Evolutionary conservation across 2,888 invertebrate species (phyloP), one percentile per base, ranked within the genome.

Genomic region (Eupithecia inturbata): DNA sequence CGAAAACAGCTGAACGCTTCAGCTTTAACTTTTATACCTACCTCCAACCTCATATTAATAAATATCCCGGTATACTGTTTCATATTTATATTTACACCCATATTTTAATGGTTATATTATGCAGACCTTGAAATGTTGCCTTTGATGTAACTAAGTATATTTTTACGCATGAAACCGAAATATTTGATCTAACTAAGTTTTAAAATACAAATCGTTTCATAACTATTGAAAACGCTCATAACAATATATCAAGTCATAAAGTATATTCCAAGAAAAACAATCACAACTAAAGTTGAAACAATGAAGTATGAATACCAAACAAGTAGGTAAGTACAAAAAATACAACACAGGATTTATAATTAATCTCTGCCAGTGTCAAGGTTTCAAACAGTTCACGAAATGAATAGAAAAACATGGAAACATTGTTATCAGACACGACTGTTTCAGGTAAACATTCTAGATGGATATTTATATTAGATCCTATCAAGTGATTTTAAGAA

Each of bases 341-440:
- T n/a, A n/a, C 63, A 71, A 49, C 74, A 76, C 70, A 60, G 75
- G 63, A 78, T 79, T 76, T 77, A 76, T 74, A 79, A 78, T 79
- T 76, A 79, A 68, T 80, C 72, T 78, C 78, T 77, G 70, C 76
- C 79, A 79, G 77, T 78, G 80, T 77, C 80, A 78, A 80, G 78
- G 78, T 53, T 60, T 62, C 28, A 41, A 67, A 63, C 60, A 71
- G 62, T 72, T 68, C 66, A 68, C 64, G 73, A 53, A 76, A 73
- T 70, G 70, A 71, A 72, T 68, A 70, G 28, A 33, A 39, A n/a
- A 62, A 62, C 1, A 19, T 31, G 33, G 33, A 62, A 62, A 62
- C 2, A 33, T 28, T 31, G 2, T 31, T 2, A 19, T 19, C 19
- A 63, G 63, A 33, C 63, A n/a, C 63, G 63, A 63, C 63, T n/a